Conservation (phyloP, 1,140 invertebrate species). For the Halesus radiatus region DNA sequence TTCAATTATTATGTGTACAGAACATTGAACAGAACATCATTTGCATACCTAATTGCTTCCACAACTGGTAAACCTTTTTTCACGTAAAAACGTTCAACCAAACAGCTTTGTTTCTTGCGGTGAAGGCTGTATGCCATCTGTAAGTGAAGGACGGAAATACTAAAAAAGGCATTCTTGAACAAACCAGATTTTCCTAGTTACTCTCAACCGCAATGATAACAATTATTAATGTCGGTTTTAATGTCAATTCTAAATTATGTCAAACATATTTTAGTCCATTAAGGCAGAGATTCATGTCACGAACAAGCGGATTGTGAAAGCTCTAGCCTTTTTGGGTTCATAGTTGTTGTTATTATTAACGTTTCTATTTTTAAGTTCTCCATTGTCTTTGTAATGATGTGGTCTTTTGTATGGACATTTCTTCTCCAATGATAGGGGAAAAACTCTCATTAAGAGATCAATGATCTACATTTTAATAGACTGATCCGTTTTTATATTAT, state of each 20-base stretch:
- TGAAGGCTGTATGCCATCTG: background rate
- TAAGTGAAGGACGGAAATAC: background rate
- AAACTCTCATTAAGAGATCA: background rate
- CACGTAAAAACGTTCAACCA: background rate
- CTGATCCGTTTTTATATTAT: background rate
- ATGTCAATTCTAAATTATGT: conserved; percentile 47
- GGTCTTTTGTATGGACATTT: background rate
- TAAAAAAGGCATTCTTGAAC: background rate
- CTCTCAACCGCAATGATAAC: background rate
- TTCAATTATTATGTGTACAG: conserved; percentile 16
- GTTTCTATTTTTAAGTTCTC: conserved; percentile 4
- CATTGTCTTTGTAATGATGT: background rate
- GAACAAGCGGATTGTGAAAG: conserved; percentile 1
- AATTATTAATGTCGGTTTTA: conserved; percentile 35
- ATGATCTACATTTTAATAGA: background rate
- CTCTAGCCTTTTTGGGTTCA: background rate
- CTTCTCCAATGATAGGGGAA: background rate
- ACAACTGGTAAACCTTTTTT: background rate
- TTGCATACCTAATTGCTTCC: background rate
- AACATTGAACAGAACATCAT: background rate
- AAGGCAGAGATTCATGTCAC: conserved; percentile 34
- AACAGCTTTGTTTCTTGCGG: background rate
- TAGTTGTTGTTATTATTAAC: conserved; percentile 1
- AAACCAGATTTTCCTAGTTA: background rate
- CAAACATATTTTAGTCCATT: conserved; percentile 32